Percentiles rank a stretch among this genome's conserved stretches.
phyloP scores from a whole-genome alignment of 2,888 invertebrate genomes.

The Morpho helenor region DNA sequence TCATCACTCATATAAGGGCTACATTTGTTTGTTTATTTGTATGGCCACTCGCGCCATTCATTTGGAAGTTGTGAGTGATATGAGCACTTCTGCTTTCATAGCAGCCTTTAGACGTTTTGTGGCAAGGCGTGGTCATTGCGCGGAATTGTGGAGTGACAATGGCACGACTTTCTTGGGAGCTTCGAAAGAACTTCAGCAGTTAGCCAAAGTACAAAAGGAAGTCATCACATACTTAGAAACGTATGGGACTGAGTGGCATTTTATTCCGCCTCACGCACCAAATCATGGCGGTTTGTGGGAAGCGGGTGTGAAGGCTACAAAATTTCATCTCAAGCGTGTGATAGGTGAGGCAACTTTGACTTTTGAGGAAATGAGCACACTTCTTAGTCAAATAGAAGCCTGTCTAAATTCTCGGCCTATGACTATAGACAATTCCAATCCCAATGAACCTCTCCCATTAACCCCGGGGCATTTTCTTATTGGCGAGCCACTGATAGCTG shows the following conservation, averaged over 20 bases:
- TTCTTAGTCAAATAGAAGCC: too few species aligned
- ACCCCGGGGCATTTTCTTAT: too few species aligned
- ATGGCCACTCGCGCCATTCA: conserved; percentile 23
- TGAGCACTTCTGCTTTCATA: conserved; percentile 22
- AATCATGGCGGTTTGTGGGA: too few species aligned
- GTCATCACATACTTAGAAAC: too few species aligned
- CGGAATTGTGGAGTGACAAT: conserved; percentile 20
- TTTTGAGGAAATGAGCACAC: too few species aligned
- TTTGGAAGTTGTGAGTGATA: conserved; percentile 17
- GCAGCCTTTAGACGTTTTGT: conserved; percentile 25
- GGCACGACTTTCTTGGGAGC: conserved; percentile 26
- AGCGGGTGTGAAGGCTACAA: background rate
- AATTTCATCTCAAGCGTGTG: background rate
- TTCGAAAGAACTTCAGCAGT: conserved; percentile 6
- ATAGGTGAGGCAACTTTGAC: too few species aligned
- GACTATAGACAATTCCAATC: too few species aligned
- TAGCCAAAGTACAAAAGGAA: background rate
- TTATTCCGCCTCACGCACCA: too few species aligned
- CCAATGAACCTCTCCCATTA: too few species aligned
- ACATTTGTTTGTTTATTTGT: conserved; percentile 19
- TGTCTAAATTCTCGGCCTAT: too few species aligned
- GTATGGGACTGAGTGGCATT: too few species aligned
- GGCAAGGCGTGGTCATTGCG: conserved; percentile 23
- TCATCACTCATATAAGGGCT: conserved; percentile 12
- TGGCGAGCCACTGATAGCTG: too few species aligned